Percentiles rank a stretch among this genome's conserved stretches.
Evolutionary conservation across 2,113 vertebrate genomes (phyloP).

Genomic region (Caretta caretta): DNA sequence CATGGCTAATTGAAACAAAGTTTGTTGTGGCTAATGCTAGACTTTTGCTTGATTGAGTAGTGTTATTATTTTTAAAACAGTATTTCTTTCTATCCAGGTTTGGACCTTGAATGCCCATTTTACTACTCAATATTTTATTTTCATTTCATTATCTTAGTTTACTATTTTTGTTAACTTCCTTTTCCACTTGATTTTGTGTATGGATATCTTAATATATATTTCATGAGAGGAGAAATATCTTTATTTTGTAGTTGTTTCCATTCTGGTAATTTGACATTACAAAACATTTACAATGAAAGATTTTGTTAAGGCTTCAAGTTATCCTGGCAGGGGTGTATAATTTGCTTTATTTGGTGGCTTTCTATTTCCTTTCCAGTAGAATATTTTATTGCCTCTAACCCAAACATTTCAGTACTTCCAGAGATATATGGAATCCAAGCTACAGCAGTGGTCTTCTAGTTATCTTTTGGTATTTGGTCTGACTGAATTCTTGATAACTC

Average conservation of each 20-base stretch:
- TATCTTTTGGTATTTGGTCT: neutral
- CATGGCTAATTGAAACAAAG: neutral
- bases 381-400: constrained; percentile 33
- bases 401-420: neutral
- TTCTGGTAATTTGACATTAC: constrained; percentile 51
- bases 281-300: neutral
- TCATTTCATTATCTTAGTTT: neutral
- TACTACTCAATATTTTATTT: neutral
- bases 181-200: constrained; percentile 39
- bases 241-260: constrained; percentile 26
- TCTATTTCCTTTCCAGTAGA: constrained; percentile 33
- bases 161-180: neutral
- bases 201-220: neutral
- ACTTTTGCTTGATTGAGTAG: neutral
- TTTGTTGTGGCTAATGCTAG: neutral
- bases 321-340: constrained; percentile 49
- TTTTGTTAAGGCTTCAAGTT: constrained; percentile 44
- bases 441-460: neutral
- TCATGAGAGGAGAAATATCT: neutral
- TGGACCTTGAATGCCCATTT: neutral
- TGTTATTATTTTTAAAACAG: neutral
- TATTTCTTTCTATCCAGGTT: neutral
- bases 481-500: constrained; percentile 56
- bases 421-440: constrained; percentile 3
- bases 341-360: constrained; percentile 51